phyloP scores from a whole-genome alignment of 1,140 invertebrate species.

The Papilio dardanus region DNA sequence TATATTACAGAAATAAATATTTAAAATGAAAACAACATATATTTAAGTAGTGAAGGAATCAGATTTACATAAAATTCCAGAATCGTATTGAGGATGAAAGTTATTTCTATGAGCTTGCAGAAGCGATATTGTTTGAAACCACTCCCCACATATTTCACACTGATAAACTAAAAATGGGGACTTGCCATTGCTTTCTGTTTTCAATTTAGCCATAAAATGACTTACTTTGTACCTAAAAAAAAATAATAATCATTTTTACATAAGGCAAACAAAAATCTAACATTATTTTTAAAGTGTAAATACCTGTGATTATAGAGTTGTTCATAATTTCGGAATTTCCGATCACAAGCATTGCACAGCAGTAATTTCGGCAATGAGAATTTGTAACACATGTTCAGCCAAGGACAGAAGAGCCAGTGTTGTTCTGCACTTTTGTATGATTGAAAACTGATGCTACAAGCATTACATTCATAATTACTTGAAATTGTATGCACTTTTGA shows the following conservation, averaged over 20 bases:
- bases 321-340: slow-evolving; percentile 77
- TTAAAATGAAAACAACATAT: slow-evolving; percentile 28
- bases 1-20: slow-evolving; percentile 26
- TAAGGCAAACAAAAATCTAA: neutral
- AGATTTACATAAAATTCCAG: slow-evolving; percentile 39
- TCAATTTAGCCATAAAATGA: slow-evolving; percentile 68
- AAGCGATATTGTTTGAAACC: slow-evolving; percentile 54
- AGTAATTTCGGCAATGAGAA: slow-evolving; percentile 74
- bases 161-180: slow-evolving; percentile 60
- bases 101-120: slow-evolving; percentile 65
- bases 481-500: slow-evolving; percentile 62
- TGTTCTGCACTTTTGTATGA: slow-evolving; percentile 70
- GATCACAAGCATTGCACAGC: slow-evolving; percentile 75
- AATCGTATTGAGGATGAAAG: slow-evolving; percentile 53
- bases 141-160: slow-evolving; percentile 70
- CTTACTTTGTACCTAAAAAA: slow-evolving; percentile 67
- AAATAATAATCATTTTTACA: slow-evolving; percentile 30
- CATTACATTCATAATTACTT: slow-evolving; percentile 75
- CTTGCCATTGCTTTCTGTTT: slow-evolving; percentile 48
- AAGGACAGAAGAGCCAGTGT: slow-evolving; percentile 72
- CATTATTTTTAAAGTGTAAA: slow-evolving; percentile 12
- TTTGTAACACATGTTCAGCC: slow-evolving; percentile 66
- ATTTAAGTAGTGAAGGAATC: slow-evolving; percentile 25
- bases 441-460: slow-evolving; percentile 65
- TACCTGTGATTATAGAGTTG: slow-evolving; percentile 78